Evolutionary conservation across 1,140 invertebrate species (phyloP), one percentile per base, ranked within the genome.

Genomic region (Augochlora pura): DNA sequence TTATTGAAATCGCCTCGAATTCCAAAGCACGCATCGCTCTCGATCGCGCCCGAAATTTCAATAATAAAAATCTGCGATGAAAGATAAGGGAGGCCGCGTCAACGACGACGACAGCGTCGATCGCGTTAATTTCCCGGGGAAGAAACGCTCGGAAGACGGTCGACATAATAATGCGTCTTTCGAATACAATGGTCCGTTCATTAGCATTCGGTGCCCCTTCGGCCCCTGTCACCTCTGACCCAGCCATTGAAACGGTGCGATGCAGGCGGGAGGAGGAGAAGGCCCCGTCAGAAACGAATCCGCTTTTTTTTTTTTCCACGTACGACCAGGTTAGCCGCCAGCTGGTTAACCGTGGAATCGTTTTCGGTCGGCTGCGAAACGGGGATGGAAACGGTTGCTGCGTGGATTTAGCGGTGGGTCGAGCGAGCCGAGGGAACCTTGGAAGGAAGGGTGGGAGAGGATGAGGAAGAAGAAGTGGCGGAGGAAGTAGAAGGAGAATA

Each of bases 141-240:
- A 66, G 39, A 66, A 66, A 10, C 2, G 10, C 59, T 70, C 12
- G 54, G 32, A 63, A 32, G 25, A 12, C 32, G 27, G 18, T 14
- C 70, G 54, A 77, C 79, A 85, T 85, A 80, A 86, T 77, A 86
- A 81, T 38, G 27, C 74, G 63, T 59, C 75, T 83, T 86, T 86
- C 85, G 81, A 86, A 86, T 86, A 85, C 85, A 86, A 82, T 86
- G 60, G 84, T 25, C 59, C 10, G 67, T 74, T 64, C 72, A 86
- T 86, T 86, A 86, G 74, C 84, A 86, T 86, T 75, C 83, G 23
- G 67, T 86, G 82, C 70, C 72, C 81, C 76, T 57, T 42, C 59
- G 39, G 81, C 77, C 81, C 69, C 72, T 74, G 77, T 86, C 85
- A 83, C 84, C 84, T 86, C 65, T 86, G 84, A 86, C 84, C 81